phyloP scores from a whole-genome alignment of 2,113 vertebrate species.

The Pomatorhinus ruficollis region DNA sequence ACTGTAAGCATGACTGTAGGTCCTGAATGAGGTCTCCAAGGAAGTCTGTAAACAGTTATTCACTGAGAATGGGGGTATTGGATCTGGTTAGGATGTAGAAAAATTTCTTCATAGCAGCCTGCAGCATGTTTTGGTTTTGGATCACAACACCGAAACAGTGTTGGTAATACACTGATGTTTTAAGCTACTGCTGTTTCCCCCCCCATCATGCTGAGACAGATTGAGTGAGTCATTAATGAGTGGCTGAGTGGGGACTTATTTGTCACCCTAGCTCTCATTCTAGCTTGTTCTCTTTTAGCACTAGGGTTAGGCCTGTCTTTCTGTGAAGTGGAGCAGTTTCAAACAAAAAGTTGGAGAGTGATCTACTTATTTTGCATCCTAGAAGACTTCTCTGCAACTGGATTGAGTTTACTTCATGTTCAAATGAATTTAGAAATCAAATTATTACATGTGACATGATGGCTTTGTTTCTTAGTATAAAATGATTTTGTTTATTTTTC shows the following conservation, averaged over 20 bases:
- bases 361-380: neutral
- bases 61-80: neutral
- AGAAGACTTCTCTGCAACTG: neutral
- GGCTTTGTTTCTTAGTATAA: neutral
- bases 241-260: neutral
- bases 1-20: neutral
- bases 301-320: neutral
- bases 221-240: neutral
- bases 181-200: neutral
- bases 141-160: neutral
- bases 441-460: neutral
- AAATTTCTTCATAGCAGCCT: neutral
- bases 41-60: neutral
- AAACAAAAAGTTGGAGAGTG: neutral
- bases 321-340: neutral
- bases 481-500: neutral
- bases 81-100: neutral
- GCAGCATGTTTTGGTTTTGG: neutral
- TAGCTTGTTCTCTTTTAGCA: neutral
- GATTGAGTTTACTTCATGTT: neutral
- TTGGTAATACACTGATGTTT: neutral
- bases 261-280: neutral
- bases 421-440: neutral
- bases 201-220: neutral
- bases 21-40: neutral